phyloP scores from a whole-genome alignment of 2,888 invertebrate species.

The Conchocele bisecta region DNA sequence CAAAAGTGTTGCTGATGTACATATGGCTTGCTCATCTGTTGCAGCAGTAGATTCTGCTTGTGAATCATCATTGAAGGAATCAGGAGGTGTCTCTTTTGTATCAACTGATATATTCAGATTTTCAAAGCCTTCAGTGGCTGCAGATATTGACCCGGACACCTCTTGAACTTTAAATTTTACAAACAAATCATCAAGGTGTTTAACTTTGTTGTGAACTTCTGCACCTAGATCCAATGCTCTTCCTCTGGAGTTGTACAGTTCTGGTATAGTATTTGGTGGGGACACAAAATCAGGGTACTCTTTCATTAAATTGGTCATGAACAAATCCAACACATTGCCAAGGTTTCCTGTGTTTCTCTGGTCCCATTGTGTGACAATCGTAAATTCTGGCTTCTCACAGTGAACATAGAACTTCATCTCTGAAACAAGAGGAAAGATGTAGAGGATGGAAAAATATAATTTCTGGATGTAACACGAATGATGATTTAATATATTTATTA shows the following conservation, averaged over 20 bases:
- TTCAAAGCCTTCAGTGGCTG: not conserved
- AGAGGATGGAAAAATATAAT: too few species aligned
- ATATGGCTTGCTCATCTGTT: constrained; percentile 3
- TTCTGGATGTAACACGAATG: too few species aligned
- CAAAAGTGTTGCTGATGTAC: constrained; percentile 42
- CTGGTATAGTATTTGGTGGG: too few species aligned
- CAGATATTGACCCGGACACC: too few species aligned
- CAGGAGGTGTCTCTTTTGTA: not conserved
- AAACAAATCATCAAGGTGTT: constrained; percentile 59
- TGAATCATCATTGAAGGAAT: too few species aligned
- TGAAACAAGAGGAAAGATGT: not conserved
- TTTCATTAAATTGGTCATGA: constrained; percentile 8
- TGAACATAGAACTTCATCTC: constrained; percentile 65
- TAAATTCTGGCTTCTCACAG: constrained; percentile 54
- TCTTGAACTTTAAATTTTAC: constrained; percentile 19
- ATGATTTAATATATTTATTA: too few species aligned
- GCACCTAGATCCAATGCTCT: constrained; percentile 25
- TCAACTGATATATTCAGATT: not conserved
- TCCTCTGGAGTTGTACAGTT: constrained; percentile 16
- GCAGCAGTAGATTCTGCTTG: too few species aligned
- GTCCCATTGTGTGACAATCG: constrained; percentile 55
- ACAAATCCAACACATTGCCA: constrained; percentile 36
- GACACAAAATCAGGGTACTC: not conserved
- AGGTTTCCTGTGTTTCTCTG: constrained; percentile 27
- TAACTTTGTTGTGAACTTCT: constrained; percentile 31